A percentile compares a stretch with the other conserved stretches of the same genome.
phyloP scores from a whole-genome alignment of 2,797 vertebrate species.

The Enteromius treurensis region DNA sequence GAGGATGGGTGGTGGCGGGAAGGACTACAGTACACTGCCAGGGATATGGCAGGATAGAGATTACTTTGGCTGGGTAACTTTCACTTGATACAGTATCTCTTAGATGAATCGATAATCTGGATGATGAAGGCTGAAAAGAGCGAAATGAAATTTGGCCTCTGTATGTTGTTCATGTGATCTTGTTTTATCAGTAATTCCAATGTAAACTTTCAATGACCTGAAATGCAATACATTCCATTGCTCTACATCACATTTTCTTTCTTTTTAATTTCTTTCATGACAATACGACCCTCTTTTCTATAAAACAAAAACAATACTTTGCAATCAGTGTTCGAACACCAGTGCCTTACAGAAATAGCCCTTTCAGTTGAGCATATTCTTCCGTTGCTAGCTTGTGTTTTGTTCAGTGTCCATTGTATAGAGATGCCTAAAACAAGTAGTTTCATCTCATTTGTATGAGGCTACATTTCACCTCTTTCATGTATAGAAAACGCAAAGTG shows the following conservation, averaged over 20 bases:
- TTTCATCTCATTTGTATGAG: neutral
- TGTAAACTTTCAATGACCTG: neutral
- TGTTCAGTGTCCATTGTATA: neutral
- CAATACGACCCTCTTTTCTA: neutral
- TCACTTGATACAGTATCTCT: neutral
- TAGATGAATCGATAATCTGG: neutral
- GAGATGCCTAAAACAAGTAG: neutral
- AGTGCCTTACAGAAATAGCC: neutral
- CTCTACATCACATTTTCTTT: too few species aligned
- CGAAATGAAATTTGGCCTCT: neutral
- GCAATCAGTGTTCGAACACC: neutral
- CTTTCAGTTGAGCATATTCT: neutral
- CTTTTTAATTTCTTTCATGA: neutral
- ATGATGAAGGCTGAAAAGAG: neutral
- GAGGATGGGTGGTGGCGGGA: neutral
- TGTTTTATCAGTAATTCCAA: neutral
- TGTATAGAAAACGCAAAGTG: neutral
- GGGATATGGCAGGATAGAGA: conserved; percentile 1
- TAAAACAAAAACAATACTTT: neutral
- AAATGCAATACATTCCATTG: neutral
- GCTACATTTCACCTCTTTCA: neutral
- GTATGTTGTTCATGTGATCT: neutral
- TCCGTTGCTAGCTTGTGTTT: neutral
- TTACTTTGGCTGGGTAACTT: conserved; percentile 13
- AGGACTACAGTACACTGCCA: neutral